Base-by-base conservation (phyloP, 2,113 vertebrate species). In the Capra hircus region DNA sequence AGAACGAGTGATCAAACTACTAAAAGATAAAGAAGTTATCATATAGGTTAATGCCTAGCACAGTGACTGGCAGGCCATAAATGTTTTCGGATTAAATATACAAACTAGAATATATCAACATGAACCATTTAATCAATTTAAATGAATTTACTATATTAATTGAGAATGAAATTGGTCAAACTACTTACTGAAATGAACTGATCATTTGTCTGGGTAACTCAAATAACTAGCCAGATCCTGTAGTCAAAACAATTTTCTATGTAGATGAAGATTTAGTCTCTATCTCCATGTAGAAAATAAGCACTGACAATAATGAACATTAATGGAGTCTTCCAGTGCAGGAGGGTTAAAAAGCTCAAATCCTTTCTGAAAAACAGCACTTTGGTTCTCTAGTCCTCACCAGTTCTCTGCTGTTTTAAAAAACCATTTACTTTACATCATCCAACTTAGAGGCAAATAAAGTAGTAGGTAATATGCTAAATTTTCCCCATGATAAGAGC, bases 151-250 rank as follows among this genome's bases (percentile, higher is more conserved):
- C 81, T 71, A 94, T 95, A 91, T 94, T 94, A 90, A 88, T 85
- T 94, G 84, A 97, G 67, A 90, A 90, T 82, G 33, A 95, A 45
- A 92, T 95, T 52, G 78, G 33, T 82, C 59, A 92, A 95, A 93
- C 60, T 40, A 67, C 77, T 97, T 93, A 89, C 52, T 94, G 21
- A 95, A 97, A 96, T 97, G 16, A 95, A 95, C 84, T 62, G 30
- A 92, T 87, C 67, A 91, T 95, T 96, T 97, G 36, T 85, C 94
- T 90, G 27, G 92, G 7, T 94, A 94, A 93, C 88, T 96, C 14
- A 86, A 87, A 64, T 78, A 67, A 94, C 89, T 78, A 88, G 45
- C 89, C 74, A 93, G 33, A 95, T 90, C 40, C 83, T 84, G 2
- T 50, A 90, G 64, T 95, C 83, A 94, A 91, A 87, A 94, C 64